Base-by-base conservation (phyloP, 2,888 invertebrate genomes). In the Chesias legatella region DNA sequence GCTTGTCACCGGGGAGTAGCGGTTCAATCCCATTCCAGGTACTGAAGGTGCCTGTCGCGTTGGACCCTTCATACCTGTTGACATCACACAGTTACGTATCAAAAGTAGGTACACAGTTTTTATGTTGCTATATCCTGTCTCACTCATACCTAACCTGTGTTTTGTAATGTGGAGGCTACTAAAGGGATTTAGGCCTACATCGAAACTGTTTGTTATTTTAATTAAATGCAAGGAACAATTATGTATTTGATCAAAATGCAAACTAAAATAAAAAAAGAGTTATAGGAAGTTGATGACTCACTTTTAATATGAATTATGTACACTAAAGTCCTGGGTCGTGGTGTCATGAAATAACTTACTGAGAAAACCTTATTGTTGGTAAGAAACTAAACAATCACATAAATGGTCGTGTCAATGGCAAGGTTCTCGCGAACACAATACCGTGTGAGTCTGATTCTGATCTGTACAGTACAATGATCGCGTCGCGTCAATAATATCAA, bases 21-120 rank as follows among this genome's bases (percentile, higher is more conserved):
- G 73, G 57, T 79, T 75, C 1, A 80, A 73, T 21, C 58, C 60
- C 36, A 65, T 51, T 3, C 69, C 67, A 5, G 91, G 90, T 11
- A 90, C 88, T 34, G 81, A 67, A 8, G 91, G 91, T 4, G 91
- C 91, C 29, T 90, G 84, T 58, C 91, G 80, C n/a, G 85, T 74
- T 10, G 91, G 91, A 50, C 91, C 88, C 62, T 90, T 91, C 90
- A 91, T 90, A 56, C 89, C 91, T 90, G 73, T 45, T 67, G 63
- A 55, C 33, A 49, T 43, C 6, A 30, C n/a, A 17, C 5, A 17
- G 13, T 9, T 28, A 33, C 20, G 25, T n/a, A n/a, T n/a, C n/a
- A n/a, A n/a, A n/a, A n/a, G n/a, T n/a, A n/a, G n/a, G n/a, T n/a
- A n/a, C n/a, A n/a, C n/a, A n/a, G n/a, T n/a, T n/a, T n/a, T n/a